phyloP scores from a whole-genome alignment of 2,797 vertebrate genomes.

The Tragelaphus eurycerus region DNA sequence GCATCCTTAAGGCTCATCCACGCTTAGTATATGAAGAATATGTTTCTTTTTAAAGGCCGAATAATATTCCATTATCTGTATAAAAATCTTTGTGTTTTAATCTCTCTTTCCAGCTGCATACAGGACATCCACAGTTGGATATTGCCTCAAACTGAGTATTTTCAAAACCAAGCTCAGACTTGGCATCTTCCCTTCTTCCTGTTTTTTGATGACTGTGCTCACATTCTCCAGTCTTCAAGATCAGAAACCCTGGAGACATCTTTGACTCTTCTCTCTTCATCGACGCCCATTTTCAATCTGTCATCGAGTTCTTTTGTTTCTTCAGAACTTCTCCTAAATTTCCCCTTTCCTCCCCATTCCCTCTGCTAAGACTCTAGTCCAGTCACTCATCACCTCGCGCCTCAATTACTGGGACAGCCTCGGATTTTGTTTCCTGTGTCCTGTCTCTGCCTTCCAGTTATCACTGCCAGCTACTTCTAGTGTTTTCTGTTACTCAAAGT shows the following conservation, averaged over 20 bases:
- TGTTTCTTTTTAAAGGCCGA: conserved; percentile 18
- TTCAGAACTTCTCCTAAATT: conserved; percentile 42
- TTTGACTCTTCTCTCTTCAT: conserved; percentile 13
- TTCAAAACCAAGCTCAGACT: conserved; percentile 18
- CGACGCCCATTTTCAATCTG: neutral
- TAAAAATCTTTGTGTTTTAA: neutral
- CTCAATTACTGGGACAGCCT: neutral
- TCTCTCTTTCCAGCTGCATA: neutral
- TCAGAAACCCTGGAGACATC: conserved; percentile 50
- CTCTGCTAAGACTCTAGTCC: conserved; percentile 6
- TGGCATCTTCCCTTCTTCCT: neutral
- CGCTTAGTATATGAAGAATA: neutral
- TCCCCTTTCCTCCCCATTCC: neutral
- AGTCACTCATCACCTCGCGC: neutral
- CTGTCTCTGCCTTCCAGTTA: neutral
- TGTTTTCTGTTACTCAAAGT: conserved; percentile 37
- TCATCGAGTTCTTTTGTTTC: conserved; percentile 39
- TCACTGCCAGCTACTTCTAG: neutral
- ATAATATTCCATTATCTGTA: neutral
- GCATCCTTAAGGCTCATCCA: neutral
- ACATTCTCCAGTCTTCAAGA: conserved; percentile 27
- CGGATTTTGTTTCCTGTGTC: neutral
- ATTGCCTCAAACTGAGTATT: conserved; percentile 12
- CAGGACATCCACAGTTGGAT: neutral
- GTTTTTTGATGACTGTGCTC: conserved; percentile 40